A percentile compares a stretch with the other conserved stretches of the same genome.
Conservation (phyloP, 2,888 invertebrate genomes). For the Eilema griseolum region DNA sequence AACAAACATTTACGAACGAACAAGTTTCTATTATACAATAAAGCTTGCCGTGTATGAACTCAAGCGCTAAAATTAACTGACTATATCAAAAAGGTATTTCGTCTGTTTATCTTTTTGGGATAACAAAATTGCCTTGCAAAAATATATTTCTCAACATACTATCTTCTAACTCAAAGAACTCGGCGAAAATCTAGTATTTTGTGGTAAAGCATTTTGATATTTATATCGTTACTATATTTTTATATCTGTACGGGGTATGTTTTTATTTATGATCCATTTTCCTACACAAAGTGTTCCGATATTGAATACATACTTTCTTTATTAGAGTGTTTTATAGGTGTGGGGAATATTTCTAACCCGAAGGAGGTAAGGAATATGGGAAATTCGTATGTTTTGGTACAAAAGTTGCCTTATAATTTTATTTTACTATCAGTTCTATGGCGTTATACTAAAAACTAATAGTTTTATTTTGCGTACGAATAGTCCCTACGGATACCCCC, state of each 20-base stretch:
- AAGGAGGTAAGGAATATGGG: constrained; percentile 1
- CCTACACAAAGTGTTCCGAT: constrained; percentile 25
- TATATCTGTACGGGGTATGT: constrained; percentile 24
- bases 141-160: not conserved
- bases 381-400: constrained; percentile 1
- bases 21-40: not conserved
- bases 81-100: not conserved
- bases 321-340: constrained; percentile 17
- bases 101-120: constrained; percentile 5
- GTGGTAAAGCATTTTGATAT: constrained; percentile 29
- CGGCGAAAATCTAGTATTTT: constrained; percentile 26
- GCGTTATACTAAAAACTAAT: too few relatives aligned
- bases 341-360: constrained; percentile 11
- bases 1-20: too few relatives aligned
- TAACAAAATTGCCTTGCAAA: constrained; percentile 9
- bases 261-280: constrained; percentile 37
- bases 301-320: constrained; percentile 31
- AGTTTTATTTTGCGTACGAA: too few relatives aligned
- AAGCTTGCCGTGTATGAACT: not conserved
- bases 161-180: constrained; percentile 7
- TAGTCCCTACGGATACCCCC: too few relatives aligned
- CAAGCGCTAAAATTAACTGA: not conserved
- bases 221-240: constrained; percentile 30
- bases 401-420: not conserved
- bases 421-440: constrained; percentile 4